Base-by-base conservation (phyloP, 2,113 vertebrate species). In the Anthoscopus minutus region DNA sequence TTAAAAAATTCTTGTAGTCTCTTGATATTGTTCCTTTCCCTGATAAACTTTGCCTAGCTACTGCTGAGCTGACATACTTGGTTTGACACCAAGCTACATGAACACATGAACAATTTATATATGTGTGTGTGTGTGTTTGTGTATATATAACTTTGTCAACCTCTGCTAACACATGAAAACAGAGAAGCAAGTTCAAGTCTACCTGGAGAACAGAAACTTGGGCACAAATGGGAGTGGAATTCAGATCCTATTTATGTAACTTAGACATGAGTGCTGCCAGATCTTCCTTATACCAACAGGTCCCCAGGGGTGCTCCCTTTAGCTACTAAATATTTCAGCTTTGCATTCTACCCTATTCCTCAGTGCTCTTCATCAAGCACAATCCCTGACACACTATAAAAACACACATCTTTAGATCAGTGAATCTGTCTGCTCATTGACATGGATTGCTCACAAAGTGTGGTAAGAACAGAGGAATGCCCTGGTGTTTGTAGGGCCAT, bases 71-170 rank as follows among this genome's bases (percentile, higher is more conserved):
- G 22, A 37, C 13, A 25, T 4, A 57, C 17, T 13, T 1, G 0
- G 6, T 65, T 94, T 69, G 76, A 80, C 15, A 69, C 22, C 6
- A 47, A 60, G 20, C 21, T 56, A 69, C 15, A 11, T 11, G 53
- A 72, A 53, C 24, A 57, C 15, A 27, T 7, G 13, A 70, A 53
- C 57, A 33, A 79, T 54, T 20, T 33, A 9, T 23, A 21, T 21
- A 15, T 24, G 13, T 28, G 5, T 48, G 17, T 67, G 5, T 37
- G 18, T 57, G 23, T 33, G 7, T 73, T 6, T 37, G 2, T 65
- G 2, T 40, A 8, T 33, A 1, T n/a, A 3, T 30, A 22, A 33
- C 9, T 33, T 19, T 2, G 0, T 17, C 5, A 35, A 15, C 30
- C 23, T 76, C 60, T 2, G 5, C 38, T 93, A 27, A 38, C 13